Conservation (phyloP, 2,113 vertebrate species). For the Cnemophilus loriae region DNA sequence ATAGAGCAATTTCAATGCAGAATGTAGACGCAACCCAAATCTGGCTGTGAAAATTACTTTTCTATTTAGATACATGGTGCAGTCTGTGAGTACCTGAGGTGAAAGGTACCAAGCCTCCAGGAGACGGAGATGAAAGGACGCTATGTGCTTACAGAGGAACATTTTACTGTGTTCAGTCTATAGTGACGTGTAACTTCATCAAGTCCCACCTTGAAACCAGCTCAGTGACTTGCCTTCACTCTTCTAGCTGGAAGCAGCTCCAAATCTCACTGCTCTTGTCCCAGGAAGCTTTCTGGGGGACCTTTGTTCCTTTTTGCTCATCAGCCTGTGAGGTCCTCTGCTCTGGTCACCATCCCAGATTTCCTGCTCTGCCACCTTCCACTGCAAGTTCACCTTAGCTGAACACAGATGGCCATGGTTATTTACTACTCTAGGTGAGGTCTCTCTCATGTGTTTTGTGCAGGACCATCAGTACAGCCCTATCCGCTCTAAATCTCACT, state of each 20-base stretch:
- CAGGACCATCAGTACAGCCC: background rate
- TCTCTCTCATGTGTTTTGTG: background rate
- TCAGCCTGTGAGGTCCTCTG: background rate
- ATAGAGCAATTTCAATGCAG: background rate
- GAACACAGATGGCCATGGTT: background rate
- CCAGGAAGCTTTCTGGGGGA: background rate
- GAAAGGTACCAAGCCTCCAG: background rate
- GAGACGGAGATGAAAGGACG: background rate
- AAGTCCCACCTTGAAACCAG: background rate
- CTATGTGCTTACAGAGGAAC: background rate
- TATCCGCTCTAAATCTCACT: background rate
- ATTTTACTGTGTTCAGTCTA: background rate
- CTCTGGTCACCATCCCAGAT: background rate
- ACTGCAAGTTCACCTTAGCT: background rate
- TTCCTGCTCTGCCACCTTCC: background rate
- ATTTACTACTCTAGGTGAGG: background rate
- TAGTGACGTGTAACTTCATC: background rate
- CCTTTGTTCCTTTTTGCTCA: background rate
- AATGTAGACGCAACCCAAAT: background rate
- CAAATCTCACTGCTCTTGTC: background rate
- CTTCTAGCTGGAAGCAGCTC: background rate
- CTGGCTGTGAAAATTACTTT: background rate
- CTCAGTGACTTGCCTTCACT: background rate
- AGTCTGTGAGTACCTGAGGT: background rate
- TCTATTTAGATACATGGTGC: background rate